phyloP scores from a whole-genome alignment of 2,113 vertebrate species.

The Chlorodrepanis virens region DNA sequence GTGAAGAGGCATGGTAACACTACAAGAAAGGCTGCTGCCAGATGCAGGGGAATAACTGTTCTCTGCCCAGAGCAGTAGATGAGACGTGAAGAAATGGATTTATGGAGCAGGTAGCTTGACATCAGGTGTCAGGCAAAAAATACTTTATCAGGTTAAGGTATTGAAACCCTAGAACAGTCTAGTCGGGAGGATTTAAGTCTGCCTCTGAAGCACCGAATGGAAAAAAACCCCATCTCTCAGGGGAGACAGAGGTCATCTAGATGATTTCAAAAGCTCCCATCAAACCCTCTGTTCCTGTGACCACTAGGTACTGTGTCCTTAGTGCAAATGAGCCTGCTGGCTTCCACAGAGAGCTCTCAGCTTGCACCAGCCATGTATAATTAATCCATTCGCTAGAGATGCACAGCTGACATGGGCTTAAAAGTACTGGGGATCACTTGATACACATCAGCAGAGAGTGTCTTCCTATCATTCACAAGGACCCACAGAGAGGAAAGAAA shows the following conservation, averaged over 20 bases:
- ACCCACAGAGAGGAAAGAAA: not conserved
- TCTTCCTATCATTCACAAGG: not conserved
- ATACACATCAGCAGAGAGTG: not conserved
- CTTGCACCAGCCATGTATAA: not conserved
- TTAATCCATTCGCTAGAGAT: not conserved
- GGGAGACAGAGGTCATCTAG: not conserved
- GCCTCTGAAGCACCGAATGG: not conserved
- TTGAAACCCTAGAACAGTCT: not conserved
- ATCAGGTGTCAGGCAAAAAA: not conserved
- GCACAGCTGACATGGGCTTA: not conserved
- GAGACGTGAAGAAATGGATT: not conserved
- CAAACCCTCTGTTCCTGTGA: not conserved
- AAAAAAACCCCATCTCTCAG: not conserved
- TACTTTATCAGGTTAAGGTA: not conserved
- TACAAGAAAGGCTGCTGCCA: not conserved
- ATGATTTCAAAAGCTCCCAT: not conserved
- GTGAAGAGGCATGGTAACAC: not conserved
- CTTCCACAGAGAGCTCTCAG: not conserved
- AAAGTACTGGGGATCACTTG: not conserved
- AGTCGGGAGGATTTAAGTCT: not conserved
- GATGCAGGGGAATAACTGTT: not conserved
- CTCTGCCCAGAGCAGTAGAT: not conserved
- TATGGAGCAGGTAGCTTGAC: not conserved
- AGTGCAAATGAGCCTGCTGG: not conserved
- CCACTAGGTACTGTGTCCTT: not conserved